phyloP scores from a whole-genome alignment of 2,888 invertebrate genomes.

The Melanargia galathea region DNA sequence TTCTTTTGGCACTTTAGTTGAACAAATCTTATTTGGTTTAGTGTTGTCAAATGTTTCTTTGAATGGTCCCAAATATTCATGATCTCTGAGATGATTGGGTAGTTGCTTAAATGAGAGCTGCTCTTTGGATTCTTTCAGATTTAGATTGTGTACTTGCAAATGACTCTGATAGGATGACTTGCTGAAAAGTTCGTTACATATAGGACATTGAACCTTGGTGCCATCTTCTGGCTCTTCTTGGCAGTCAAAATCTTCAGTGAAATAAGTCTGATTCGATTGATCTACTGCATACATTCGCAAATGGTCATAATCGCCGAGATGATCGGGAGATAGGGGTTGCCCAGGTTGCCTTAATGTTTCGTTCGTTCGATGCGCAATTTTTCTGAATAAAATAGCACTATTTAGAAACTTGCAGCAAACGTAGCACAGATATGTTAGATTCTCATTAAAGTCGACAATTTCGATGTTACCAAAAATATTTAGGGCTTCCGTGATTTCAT shows the following conservation, averaged over 20 bases:
- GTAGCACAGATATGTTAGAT: slow-evolving; percentile 57
- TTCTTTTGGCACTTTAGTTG: no score
- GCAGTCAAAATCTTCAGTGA: not conserved
- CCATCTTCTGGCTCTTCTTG: not conserved
- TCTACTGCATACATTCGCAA: not conserved
- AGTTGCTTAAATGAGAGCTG: no score
- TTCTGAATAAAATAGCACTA: slow-evolving; percentile 57
- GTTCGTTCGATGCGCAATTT: slow-evolving; percentile 56
- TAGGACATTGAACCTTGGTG: slow-evolving; percentile 1
- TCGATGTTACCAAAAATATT: not conserved
- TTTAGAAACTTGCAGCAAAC: slow-evolving; percentile 60
- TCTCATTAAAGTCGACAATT: slow-evolving; percentile 41
- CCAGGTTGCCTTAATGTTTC: slow-evolving; percentile 49
- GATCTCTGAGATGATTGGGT: no score
- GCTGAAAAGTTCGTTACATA: not conserved
- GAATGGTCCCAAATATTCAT: no score
- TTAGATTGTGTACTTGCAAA: no score
- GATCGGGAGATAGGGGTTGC: not conserved
- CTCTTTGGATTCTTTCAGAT: no score
- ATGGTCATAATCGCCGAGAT: not conserved
- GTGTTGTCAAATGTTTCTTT: no score
- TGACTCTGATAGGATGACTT: not conserved
- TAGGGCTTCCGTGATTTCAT: slow-evolving; percentile 9
- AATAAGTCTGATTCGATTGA: not conserved
- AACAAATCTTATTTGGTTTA: no score